Evolutionary conservation across 1,140 invertebrate genomes (phyloP), one percentile per base, ranked within the genome.

Genomic region (Drosophila bocqueti): DNA sequence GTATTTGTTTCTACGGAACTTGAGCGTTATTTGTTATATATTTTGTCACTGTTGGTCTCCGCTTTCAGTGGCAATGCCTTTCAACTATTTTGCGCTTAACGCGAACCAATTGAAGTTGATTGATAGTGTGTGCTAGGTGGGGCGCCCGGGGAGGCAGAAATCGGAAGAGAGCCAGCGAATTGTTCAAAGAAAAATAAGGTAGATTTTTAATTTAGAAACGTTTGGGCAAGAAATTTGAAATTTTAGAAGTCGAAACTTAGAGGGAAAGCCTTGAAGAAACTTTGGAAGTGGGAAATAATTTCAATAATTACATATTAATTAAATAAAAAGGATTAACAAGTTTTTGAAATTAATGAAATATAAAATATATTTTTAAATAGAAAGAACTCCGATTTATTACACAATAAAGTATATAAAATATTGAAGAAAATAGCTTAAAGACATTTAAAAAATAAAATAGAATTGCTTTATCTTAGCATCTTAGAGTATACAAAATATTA

Each of bases 41-140:
- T 76, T 66, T 65, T 83, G 65, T 80, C 81, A 67, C 52, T 49
- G 68, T 63, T 65, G 66, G 52, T 68, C 42, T 69, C 58, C 62
- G 29, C 58, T 68, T 78, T 62, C 73, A 49, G 63, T 55, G 18
- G 47, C 47, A 10, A 43, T 34, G 38, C 43, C 73, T 46, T 57
- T 60, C 72, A 87, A 87, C 84, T 87, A 89, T 89, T 89, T 81
- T 76, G 85, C 85, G 84, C 78, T 69, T 79, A 84, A 90, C 74
- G 85, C 85, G 50, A 40, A 64, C 71, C 85, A 89, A 89, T 89
- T 89, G 85, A 89, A 91, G 77, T 81, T 89, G 85, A 89, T 90
- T 89, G 85, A 89, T 89, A 74, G 77, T 71, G 29, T 71, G 24
- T 50, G 61, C 40, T 60, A 76, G 36, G 55, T 43, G 52, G 45